Percentiles rank a stretch among this genome's conserved stretches.
phyloP scores from a whole-genome alignment of 2,113 vertebrate genomes.

The Neolamprologus toae region DNA sequence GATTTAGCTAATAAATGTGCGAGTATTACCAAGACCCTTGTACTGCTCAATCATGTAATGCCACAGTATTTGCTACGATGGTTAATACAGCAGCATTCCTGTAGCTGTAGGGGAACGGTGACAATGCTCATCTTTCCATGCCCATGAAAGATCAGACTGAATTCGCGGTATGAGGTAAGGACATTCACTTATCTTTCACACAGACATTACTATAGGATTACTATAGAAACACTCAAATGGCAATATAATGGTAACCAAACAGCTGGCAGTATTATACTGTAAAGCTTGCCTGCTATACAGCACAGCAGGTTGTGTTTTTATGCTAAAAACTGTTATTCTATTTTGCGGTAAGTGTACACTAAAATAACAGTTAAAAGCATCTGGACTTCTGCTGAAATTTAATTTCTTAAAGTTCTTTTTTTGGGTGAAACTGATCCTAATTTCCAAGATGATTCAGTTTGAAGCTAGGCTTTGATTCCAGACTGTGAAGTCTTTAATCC shows the following conservation, averaged over 20 bases:
- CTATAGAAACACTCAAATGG: neutral
- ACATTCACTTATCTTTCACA: neutral
- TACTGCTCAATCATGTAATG: neutral
- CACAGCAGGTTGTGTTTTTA: neutral
- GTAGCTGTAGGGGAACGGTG: neutral
- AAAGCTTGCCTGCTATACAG: neutral
- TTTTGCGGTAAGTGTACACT: neutral
- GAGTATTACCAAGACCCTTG: neutral
- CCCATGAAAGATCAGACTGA: neutral
- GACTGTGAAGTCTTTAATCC: neutral
- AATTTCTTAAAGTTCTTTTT: neutral
- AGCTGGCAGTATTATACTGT: neutral
- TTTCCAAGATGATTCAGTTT: neutral
- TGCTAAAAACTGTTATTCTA: neutral
- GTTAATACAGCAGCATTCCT: neutral
- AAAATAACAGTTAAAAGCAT: neutral
- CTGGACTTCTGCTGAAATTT: neutral
- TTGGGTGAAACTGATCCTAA: neutral
- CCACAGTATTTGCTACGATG: neutral
- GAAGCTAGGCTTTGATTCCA: neutral
- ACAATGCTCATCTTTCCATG: too few relatives aligned
- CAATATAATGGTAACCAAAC: neutral
- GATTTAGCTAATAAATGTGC: neutral
- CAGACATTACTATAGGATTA: neutral
- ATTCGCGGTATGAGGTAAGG: neutral